Percentiles rank a stretch among this genome's conserved stretches.
Evolutionary conservation across 2,113 vertebrate species (phyloP).

Genomic region (Elephantulus edwardii): DNA sequence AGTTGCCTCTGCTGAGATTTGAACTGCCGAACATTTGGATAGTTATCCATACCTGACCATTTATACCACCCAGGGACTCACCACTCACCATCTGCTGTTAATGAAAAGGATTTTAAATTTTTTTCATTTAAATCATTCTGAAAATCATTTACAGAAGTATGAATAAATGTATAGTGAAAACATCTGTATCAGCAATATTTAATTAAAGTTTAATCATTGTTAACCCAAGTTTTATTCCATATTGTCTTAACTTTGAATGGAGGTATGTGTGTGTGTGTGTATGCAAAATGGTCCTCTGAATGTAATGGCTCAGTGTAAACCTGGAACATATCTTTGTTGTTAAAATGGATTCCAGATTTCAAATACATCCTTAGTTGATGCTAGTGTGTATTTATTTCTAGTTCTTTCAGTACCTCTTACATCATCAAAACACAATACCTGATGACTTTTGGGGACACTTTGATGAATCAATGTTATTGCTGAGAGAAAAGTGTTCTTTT

Average conservation of each 20-base stretch:
- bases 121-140: background rate
- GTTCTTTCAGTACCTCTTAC: background rate
- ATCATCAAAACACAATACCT: background rate
- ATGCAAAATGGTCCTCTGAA: background rate
- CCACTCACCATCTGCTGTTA: background rate
- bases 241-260: conserved; percentile 13
- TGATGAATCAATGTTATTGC: background rate
- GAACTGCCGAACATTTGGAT: too few species aligned
- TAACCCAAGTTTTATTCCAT: background rate
- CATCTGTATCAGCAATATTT: background rate
- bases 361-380: background rate
- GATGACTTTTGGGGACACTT: background rate
- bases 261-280: too few species aligned
- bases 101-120: background rate
- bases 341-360: background rate
- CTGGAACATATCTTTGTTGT: background rate
- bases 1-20: too few species aligned
- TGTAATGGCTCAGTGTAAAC: background rate
- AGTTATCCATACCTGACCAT: too few species aligned
- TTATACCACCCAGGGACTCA: too few species aligned
- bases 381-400: background rate
- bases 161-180: background rate
- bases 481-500: background rate
- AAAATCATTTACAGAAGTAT: background rate
- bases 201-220: background rate